phyloP scores from a whole-genome alignment of 2,113 vertebrate species.

The Lathamus discolor region DNA sequence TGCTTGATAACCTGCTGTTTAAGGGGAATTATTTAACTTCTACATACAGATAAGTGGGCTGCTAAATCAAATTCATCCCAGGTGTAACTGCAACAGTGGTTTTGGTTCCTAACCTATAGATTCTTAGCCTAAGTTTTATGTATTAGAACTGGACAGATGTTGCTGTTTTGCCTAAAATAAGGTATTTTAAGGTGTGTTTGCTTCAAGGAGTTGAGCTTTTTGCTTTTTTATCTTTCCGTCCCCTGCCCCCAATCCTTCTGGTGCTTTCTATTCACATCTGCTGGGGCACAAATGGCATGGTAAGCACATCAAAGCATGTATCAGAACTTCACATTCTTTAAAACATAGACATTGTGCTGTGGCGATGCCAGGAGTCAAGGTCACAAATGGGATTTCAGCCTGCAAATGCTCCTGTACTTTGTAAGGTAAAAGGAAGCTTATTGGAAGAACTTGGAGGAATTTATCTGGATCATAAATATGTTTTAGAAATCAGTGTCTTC shows the following conservation, averaged over 20 bases:
- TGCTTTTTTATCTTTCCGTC: neutral
- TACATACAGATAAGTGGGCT: conserved; percentile 3
- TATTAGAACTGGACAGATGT: neutral
- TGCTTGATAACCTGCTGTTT: conserved; percentile 41
- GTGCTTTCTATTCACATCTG: neutral
- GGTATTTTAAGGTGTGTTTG: neutral
- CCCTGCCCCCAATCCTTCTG: neutral
- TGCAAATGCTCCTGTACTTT: neutral
- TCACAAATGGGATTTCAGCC: neutral
- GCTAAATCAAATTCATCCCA: conserved; percentile 46
- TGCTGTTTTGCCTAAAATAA: neutral
- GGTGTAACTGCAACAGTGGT: neutral
- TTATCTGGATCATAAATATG: neutral
- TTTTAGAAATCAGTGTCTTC: neutral
- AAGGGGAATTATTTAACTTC: conserved; percentile 47
- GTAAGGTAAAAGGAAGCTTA: neutral
- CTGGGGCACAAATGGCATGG: neutral
- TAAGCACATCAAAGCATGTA: neutral
- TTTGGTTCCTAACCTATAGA: neutral
- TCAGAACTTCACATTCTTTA: neutral
- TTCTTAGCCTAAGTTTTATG: neutral
- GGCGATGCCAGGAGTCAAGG: neutral
- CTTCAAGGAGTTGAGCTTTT: neutral
- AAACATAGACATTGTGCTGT: neutral
- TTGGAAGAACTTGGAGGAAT: neutral